Conservation (phyloP, 2,888 invertebrate species). For the Rotaria macrura region DNA sequence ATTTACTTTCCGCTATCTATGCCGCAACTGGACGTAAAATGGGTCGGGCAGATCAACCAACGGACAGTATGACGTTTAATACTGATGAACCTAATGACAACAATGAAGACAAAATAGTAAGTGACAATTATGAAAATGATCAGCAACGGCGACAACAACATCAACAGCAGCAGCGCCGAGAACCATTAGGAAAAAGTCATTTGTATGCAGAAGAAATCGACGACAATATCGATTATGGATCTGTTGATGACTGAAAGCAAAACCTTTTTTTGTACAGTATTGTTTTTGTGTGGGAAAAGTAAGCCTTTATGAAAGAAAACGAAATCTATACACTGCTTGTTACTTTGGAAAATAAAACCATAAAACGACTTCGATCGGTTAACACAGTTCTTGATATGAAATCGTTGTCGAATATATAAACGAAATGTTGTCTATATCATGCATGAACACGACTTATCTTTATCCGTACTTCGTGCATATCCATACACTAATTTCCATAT, state of each 20-base stretch:
- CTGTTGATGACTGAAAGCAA: constrained; percentile 27
- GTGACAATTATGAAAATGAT: neutral
- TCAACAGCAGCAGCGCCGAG: neutral
- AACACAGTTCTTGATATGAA: no score
- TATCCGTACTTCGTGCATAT: no score
- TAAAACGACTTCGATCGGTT: neutral
- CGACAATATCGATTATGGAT: constrained; percentile 27
- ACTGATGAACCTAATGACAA: neutral
- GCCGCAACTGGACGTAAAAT: constrained; percentile 14
- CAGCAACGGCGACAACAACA: neutral
- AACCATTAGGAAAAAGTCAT: neutral
- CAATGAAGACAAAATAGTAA: neutral
- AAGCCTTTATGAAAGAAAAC: neutral
- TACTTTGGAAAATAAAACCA: neutral
- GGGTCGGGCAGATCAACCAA: neutral
- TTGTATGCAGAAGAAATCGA: constrained; percentile 30
- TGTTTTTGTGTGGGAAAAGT: neutral
- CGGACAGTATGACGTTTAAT: neutral
- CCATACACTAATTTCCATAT: no score
- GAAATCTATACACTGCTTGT: neutral
- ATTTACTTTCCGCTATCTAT: constrained; percentile 24
- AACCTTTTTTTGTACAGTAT: constrained; percentile 23
- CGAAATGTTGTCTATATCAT: no score
- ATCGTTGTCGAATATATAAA: no score
- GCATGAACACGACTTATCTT: no score